phyloP scores from a whole-genome alignment of 2,888 invertebrate species.

The Bimastos eiseni region DNA sequence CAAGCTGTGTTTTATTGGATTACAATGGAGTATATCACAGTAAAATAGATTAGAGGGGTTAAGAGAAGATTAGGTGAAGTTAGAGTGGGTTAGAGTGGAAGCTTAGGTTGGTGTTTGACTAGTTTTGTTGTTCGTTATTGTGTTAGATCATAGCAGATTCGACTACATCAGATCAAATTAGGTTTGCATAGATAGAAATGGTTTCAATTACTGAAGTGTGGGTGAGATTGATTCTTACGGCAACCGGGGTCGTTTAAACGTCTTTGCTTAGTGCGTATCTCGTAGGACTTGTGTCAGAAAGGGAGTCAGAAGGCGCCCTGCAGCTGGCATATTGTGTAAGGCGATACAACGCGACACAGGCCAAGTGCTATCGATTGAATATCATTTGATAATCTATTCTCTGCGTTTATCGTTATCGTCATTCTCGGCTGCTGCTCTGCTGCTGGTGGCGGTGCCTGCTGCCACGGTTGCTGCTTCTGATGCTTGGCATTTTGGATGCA shows the following conservation, averaged over 20 bases:
- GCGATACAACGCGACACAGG: slow-evolving; percentile 7
- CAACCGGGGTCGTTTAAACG: not conserved
- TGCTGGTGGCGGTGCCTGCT: not conserved
- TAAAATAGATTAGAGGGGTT: too few species aligned
- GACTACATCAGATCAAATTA: too few species aligned
- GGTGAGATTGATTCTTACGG: not conserved
- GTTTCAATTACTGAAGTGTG: not conserved
- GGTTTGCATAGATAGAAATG: not conserved
- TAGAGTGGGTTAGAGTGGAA: too few species aligned
- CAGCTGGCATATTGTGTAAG: slow-evolving; percentile 7
- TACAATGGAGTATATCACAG: not conserved
- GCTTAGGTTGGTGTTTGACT: too few species aligned
- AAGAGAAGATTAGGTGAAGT: too few species aligned
- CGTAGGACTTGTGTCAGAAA: not conserved
- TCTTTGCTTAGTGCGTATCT: not conserved
- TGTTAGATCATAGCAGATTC: not conserved
- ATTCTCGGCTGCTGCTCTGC: not conserved
- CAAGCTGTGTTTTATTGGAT: not conserved
- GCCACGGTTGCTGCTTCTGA: not conserved
- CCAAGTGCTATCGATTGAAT: slow-evolving; percentile 13
- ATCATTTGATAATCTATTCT: slow-evolving; percentile 13
- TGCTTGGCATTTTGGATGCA: too few species aligned
- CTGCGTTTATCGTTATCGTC: slow-evolving; percentile 13
- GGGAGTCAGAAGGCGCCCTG: not conserved
- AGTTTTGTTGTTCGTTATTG: too few species aligned